phyloP scores from a whole-genome alignment of 2,113 vertebrate genomes.

The Mesocricetus auratus region DNA sequence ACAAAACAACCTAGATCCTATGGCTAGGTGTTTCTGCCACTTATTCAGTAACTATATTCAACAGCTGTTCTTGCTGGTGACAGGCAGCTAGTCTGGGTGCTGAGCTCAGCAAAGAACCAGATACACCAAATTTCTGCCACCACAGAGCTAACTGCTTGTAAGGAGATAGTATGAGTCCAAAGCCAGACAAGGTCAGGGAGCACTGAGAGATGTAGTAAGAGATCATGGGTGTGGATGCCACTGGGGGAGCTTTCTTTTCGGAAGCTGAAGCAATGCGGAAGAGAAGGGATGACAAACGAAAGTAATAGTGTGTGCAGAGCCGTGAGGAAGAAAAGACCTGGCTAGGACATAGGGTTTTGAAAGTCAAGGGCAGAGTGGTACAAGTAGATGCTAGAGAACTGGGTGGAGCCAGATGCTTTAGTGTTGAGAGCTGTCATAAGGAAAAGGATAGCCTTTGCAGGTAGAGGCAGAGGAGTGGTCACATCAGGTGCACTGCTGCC shows the following conservation, averaged over 20 bases:
- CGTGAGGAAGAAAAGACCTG: not conserved
- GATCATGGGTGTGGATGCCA: not conserved
- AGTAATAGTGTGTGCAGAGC: not conserved
- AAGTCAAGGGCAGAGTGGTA: not conserved
- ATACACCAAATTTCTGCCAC: not conserved
- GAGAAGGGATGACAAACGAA: not conserved
- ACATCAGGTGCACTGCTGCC: not conserved
- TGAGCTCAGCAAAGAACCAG: conserved; percentile 24
- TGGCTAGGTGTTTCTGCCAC: conserved; percentile 21
- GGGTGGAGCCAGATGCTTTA: not conserved
- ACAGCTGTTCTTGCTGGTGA: not conserved
- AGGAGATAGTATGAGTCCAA: conserved; percentile 1
- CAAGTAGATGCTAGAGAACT: not conserved
- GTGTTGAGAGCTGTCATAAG: not conserved
- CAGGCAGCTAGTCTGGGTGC: not conserved
- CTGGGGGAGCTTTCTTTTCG: conserved; percentile 28
- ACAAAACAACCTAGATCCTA: not conserved
- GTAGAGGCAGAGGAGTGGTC: not conserved
- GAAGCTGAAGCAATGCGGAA: conserved; percentile 26
- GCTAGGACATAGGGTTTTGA: not conserved
- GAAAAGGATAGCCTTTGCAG: not conserved
- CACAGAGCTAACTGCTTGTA: not conserved
- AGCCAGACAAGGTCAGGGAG: not conserved
- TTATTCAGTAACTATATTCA: conserved; percentile 12
- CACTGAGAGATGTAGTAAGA: not conserved